Evolutionary conservation across 2,113 vertebrate genomes (phyloP).

Genomic region (Oceanites oceanicus): DNA sequence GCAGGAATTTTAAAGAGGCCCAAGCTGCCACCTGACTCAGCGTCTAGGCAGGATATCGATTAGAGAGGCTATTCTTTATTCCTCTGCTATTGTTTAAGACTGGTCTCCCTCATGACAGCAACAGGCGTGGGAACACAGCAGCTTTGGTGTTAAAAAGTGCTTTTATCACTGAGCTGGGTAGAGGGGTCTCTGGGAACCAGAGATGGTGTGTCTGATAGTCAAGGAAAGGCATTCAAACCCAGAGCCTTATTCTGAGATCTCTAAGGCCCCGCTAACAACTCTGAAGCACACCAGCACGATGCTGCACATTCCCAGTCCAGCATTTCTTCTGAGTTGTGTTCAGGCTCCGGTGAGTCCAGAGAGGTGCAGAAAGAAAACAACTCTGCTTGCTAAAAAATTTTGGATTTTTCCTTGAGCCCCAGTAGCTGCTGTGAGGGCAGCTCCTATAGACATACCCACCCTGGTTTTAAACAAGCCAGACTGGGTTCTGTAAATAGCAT

Average conservation of each 20-base stretch:
- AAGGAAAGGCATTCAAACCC: not conserved
- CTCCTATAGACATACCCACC: not conserved
- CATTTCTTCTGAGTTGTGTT: not conserved
- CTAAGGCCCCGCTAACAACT: not conserved
- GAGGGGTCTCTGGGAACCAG: conserved; percentile 51
- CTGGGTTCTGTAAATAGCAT: not conserved
- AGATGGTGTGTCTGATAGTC: conserved; percentile 23
- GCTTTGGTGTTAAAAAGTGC: conserved; percentile 50
- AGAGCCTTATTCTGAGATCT: not conserved
- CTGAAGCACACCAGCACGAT: not conserved
- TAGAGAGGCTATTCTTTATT: conserved; percentile 64
- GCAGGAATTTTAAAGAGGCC: conserved; percentile 54
- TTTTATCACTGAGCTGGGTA: conserved; percentile 44
- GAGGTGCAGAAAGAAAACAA: not conserved
- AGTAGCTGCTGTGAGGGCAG: not conserved
- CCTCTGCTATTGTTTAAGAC: conserved; percentile 59
- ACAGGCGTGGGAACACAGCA: conserved; percentile 63
- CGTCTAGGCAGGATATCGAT: conserved; percentile 72
- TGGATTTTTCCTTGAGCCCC: not conserved
- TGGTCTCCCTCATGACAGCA: conserved; percentile 29
- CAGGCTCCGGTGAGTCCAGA: not conserved
- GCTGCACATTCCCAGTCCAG: not conserved
- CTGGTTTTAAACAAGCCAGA: not conserved
- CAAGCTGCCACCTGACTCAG: conserved; percentile 64
- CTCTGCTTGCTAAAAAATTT: not conserved